phyloP scores from a whole-genome alignment of 2,797 vertebrate genomes.

The Pagetopsis macropterus region DNA sequence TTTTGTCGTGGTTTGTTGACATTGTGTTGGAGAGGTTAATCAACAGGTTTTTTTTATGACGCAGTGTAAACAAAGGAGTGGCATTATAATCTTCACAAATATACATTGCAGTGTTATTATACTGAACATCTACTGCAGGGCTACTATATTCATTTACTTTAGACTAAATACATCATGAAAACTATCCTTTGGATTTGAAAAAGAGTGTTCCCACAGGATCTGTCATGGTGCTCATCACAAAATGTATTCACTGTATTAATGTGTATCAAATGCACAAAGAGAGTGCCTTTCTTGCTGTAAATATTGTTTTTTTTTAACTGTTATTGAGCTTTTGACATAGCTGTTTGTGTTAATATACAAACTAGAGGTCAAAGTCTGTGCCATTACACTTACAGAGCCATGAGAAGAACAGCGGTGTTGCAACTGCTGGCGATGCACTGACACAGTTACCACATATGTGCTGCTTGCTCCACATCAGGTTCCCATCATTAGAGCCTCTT shows the following conservation, averaged over 20 bases:
- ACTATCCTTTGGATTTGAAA: background rate
- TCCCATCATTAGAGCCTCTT: background rate
- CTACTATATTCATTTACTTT: background rate
- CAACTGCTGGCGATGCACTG: background rate
- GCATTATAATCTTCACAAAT: background rate
- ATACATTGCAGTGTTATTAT: background rate
- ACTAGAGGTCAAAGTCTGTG: background rate
- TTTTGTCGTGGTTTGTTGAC: slow-evolving; percentile 32
- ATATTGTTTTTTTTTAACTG: background rate
- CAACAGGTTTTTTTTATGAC: slow-evolving; percentile 11
- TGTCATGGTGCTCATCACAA: background rate
- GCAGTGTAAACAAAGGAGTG: slow-evolving; percentile 11
- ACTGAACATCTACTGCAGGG: background rate
- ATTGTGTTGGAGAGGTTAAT: slow-evolving; percentile 9
- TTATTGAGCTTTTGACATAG: background rate
- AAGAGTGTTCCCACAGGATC: background rate
- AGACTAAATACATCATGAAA: background rate
- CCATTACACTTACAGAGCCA: background rate
- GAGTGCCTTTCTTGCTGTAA: background rate
- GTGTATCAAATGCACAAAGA: background rate
- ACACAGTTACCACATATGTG: background rate
- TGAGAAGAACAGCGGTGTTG: background rate
- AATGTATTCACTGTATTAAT: background rate
- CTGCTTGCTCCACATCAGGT: slow-evolving; percentile 1
- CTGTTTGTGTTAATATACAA: background rate